Evolutionary conservation across 1,140 invertebrate genomes (phyloP).

Genomic region (Drosophila nigromelanica): DNA sequence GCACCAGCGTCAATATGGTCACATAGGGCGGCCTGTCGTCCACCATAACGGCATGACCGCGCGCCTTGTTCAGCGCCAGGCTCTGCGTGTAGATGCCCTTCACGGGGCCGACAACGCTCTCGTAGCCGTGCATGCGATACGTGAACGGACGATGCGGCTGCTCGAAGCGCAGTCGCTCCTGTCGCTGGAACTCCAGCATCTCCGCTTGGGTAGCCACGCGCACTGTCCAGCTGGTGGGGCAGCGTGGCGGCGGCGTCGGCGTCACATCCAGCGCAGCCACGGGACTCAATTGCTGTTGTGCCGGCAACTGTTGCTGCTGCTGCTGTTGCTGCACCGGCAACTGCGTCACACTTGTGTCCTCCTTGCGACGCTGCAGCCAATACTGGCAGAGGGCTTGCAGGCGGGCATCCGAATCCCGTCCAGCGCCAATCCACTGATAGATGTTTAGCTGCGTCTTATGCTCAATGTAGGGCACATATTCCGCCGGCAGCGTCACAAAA

Average conservation of each 20-base stretch:
- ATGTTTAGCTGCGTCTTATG: conserved; percentile 89
- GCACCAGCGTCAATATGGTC: conserved; percentile 94
- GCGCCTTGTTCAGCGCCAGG: conserved; percentile 85
- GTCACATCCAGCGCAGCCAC: conserved; percentile 8
- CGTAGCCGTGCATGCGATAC: conserved; percentile 92
- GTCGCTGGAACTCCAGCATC: conserved; percentile 89
- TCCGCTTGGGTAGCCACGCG: conserved; percentile 91
- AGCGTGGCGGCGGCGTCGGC: conserved; percentile 87
- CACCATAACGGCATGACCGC: conserved; percentile 93
- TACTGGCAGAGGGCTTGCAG: conserved; percentile 89
- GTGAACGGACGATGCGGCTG: conserved; percentile 94
- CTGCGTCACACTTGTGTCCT: conserved; percentile 30
- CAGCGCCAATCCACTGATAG: conserved; percentile 98
- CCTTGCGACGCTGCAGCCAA: conserved; percentile 88
- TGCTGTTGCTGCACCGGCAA: conserved; percentile 7
- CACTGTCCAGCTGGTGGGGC: conserved; percentile 91
- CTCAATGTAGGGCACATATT: conserved; percentile 97
- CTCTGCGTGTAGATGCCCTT: conserved; percentile 92
- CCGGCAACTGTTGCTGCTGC: conserved; percentile 9
- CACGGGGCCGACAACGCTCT: conserved; percentile 94
- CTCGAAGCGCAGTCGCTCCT: conserved; percentile 90
- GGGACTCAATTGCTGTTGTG: conserved; percentile 12
- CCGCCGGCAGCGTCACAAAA: conserved; percentile 91
- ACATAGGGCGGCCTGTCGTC: conserved; percentile 95
- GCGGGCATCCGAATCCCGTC: conserved; percentile 93